These are phyloP conservation scores for Nyctibius bracteatus DNA, from an alignment of 2,113 vertebrate genomes.

Conservation along the genomic window DNA sequence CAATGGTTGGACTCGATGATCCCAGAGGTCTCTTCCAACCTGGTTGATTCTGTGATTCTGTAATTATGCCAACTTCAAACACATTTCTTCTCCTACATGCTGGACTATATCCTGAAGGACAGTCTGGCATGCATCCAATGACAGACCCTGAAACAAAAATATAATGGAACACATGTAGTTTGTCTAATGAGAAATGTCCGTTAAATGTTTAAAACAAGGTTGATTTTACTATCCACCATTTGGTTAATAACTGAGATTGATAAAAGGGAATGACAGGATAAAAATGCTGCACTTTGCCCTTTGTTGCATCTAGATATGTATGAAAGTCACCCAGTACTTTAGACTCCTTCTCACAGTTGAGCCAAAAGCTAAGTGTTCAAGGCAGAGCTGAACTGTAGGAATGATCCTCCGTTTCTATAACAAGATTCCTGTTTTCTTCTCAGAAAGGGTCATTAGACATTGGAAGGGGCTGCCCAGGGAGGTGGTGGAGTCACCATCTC, in stretches of 20 bases:
- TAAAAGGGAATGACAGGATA: not conserved
- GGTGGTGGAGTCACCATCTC: too few relatives aligned
- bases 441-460: too few relatives aligned
- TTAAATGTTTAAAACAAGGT: not conserved
- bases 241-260: not conserved
- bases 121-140: not conserved
- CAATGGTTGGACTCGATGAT: too few relatives aligned
- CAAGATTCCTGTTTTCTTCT: not conserved
- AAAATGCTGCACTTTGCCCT: not conserved
- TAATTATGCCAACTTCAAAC: slow-evolving; percentile 54
- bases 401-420: not conserved
- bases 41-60: too few relatives aligned
- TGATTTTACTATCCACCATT: not conserved
- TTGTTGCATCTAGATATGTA: not conserved
- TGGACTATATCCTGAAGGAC: slow-evolving; percentile 32
- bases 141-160: slow-evolving; percentile 9
- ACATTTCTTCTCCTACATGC: not conserved
- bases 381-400: not conserved
- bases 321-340: not conserved
- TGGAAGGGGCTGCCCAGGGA: too few relatives aligned
- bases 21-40: too few relatives aligned
- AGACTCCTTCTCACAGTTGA: not conserved
- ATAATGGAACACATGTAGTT: not conserved
- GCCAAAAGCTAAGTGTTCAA: not conserved
- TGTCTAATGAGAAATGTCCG: not conserved